These are phyloP conservation scores for Halocynthia aurantium DNA, from an alignment of 23 tunicate species.

Conservation along the genomic window DNA sequence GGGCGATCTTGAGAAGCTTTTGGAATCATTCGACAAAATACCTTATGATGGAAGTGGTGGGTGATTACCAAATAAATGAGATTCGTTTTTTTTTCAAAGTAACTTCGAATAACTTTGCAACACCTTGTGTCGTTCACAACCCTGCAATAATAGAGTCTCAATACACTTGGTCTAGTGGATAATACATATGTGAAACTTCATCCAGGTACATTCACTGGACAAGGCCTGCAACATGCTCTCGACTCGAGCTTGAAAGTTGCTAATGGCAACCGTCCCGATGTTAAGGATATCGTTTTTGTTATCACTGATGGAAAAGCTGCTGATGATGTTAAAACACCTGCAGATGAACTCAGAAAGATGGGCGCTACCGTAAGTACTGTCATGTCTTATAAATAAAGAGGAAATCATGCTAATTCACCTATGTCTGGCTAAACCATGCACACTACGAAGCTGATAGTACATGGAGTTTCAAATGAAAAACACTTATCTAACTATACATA, in stretches of 20 bases:
- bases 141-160: not conserved
- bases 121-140: not conserved
- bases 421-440: not conserved
- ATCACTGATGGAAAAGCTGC: conserved; percentile 25
- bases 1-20: conserved; percentile 1
- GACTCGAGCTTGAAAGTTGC: conserved; percentile 11
- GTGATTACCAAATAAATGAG: not conserved
- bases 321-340: conserved; percentile 17
- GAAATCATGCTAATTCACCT: not conserved
- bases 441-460: not conserved
- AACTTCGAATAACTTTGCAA: too few relatives aligned
- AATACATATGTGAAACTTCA: not conserved
- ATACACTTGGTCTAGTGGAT: not conserved
- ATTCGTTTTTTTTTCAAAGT: not conserved
- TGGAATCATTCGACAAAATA: not conserved
- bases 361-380: conserved; percentile 13
- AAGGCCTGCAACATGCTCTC: conserved; percentile 23
- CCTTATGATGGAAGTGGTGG: conserved; percentile 23
- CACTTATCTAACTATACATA: too few relatives aligned
- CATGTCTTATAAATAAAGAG: not conserved
- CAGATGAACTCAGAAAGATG: conserved; percentile 10
- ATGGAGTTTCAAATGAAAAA: too few relatives aligned
- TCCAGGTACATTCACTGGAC: conserved; percentile 32
- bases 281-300: conserved; percentile 24
- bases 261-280: conserved; percentile 36